Percentiles rank a stretch among this genome's conserved stretches.
Evolutionary conservation across 1,140 invertebrate species (phyloP).

Genomic region (Drosophila bifasciata): DNA sequence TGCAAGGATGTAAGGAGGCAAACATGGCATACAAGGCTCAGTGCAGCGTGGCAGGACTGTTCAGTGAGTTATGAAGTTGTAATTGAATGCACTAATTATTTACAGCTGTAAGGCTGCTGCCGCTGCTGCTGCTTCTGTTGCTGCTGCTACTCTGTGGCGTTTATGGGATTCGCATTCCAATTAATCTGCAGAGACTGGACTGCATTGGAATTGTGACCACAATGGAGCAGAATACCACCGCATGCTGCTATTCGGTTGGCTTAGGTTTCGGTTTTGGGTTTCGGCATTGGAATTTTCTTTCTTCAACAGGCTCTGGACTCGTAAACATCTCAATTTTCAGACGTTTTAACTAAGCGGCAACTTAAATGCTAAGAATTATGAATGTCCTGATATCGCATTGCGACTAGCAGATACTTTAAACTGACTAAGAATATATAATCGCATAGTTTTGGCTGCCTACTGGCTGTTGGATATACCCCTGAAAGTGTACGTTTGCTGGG

Average conservation of each 20-base stretch:
- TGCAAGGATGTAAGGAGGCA: slow-evolving; percentile 30
- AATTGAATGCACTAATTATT: slow-evolving; percentile 73
- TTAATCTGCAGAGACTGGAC: slow-evolving; percentile 16
- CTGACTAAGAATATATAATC: too few relatives aligned
- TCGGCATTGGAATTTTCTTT: too few relatives aligned
- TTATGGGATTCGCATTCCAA: slow-evolving; percentile 48
- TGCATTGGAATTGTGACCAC: slow-evolving; percentile 28
- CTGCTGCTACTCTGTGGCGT: slow-evolving; percentile 18
- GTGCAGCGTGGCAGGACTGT: not conserved
- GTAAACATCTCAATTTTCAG: slow-evolving; percentile 18
- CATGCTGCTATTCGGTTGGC: too few relatives aligned
- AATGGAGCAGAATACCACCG: not conserved
- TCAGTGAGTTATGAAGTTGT: slow-evolving; percentile 65
- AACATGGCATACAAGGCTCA: slow-evolving; percentile 25
- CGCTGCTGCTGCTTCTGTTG: not conserved
- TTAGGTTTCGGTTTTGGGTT: not conserved
- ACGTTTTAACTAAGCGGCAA: slow-evolving; percentile 26
- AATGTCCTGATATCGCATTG: too few relatives aligned
- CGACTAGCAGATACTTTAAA: too few relatives aligned
- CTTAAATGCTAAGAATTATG: slow-evolving; percentile 43
- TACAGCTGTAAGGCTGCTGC: slow-evolving; percentile 39
- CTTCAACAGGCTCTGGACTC: not conserved
- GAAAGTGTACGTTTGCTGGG: too few relatives aligned
- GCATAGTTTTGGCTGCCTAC: too few relatives aligned
- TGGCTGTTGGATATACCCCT: too few relatives aligned